A percentile compares a stretch with the other conserved stretches of the same genome.
Conservation (phyloP, 2,113 vertebrate species). For the Hydrolagus affinis region DNA sequence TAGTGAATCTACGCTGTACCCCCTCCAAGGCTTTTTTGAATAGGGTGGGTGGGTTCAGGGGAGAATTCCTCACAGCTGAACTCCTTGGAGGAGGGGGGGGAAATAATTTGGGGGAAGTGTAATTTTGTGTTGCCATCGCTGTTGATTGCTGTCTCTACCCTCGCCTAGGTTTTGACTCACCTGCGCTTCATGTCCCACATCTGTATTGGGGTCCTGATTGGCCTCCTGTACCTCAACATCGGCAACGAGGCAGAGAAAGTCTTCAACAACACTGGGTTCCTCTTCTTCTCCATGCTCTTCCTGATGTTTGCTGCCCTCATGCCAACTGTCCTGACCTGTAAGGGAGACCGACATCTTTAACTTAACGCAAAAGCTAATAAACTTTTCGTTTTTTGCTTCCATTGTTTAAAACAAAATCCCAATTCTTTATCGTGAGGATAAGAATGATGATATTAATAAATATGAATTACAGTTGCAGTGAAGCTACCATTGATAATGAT, state of each 20-base stretch:
- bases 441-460: too few species aligned
- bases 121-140: not conserved
- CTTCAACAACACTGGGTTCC: constrained; percentile 97
- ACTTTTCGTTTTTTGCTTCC: too few species aligned
- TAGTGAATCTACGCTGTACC: too few species aligned
- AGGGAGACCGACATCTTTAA: constrained; percentile 41
- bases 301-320: constrained; percentile 96
- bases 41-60: too few species aligned
- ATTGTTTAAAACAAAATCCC: too few species aligned
- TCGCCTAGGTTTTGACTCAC: constrained; percentile 81
- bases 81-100: too few species aligned
- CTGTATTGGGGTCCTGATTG: constrained; percentile 84
- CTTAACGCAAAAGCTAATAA: too few species aligned
- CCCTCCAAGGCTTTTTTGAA: too few species aligned
- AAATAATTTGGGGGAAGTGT: not conserved
- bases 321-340: constrained; percentile 96
- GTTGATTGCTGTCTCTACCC: not conserved
- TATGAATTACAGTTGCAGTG: too few species aligned
- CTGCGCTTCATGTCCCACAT: constrained; percentile 90
- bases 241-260: constrained; percentile 93
- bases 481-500: too few species aligned
- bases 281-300: constrained; percentile 99
- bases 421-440: too few species aligned
- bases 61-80: too few species aligned
- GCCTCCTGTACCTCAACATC: constrained; percentile 91